Evolutionary conservation across 2,797 vertebrate genomes (phyloP), one percentile per base, ranked within the genome.

Genomic region (Tenualosa thibaudeaui): DNA sequence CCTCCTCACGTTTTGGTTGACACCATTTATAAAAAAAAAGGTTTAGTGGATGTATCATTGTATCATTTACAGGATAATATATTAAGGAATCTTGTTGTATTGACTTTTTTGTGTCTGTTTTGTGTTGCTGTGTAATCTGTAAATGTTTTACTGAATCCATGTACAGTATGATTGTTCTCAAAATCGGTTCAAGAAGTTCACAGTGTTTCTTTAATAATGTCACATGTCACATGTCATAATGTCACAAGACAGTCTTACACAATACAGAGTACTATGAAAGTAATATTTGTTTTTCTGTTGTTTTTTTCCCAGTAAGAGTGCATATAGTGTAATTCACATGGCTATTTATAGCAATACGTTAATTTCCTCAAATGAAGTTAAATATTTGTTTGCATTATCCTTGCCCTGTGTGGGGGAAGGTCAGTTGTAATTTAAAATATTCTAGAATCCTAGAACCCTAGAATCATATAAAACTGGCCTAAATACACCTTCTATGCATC

Each of bases 341-440:
- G 22, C 68, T 40, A 75, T 75, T 75, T 40, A 43, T 40, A 37
- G 37, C 13, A 71, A 5, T 5, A 13, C 43, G 13, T 15, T 15
- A 75, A 75, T 75, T 75, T 75, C 68, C 68, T 75, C 17, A 40
- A 75, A 37, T 75, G 3, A 56, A 56, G 31, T 37, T 75, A 75
- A 40, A 43, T 75, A 43, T 75, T 40, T 43, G 68, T 75, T 75
- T 40, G 37, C 68, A 75, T 43, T 68, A 37, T 68, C 31, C 43
- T 37, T 75, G 37, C 31, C 68, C 68, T 75, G 7, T 12, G 9
- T 51, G 37, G 15, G 37, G 68, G 37, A 75, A 75, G 68, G 68
- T 75, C 40, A 75, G 15, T 19, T 75, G 68, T 75, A 15, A 7
- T 75, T 75, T 75, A 43, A 19, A 75, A 17, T 5, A 68, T 37